Base-by-base conservation (phyloP, 2,888 invertebrate species). In the Melolontha melolontha region DNA sequence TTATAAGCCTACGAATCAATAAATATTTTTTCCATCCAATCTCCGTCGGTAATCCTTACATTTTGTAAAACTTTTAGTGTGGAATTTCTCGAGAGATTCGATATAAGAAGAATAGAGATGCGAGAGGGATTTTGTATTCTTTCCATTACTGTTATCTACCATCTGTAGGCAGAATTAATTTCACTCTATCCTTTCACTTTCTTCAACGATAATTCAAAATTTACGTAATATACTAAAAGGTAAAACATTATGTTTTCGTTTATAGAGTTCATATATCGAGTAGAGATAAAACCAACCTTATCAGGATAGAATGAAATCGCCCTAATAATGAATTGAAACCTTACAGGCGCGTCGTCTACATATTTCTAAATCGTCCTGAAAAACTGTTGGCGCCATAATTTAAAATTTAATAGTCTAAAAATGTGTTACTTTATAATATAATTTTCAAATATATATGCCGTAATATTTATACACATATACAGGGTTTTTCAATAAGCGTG, bases 51-150 rank as follows among this genome's bases (percentile, higher is more conserved):
- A 59, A 59, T 59, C 57, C 57, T n/a, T 59, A 27, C 44, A 59
- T 59, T 59, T 59, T 42, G 29, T 44, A 59, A 57, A 57, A 27
- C 27, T 57, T 57, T 59, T n/a, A 44, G 44, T 42, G 17, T 2
- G 29, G 27, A 44, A 59, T 59, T 57, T 59, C 57, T 59, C 57
- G 12, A 12, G 57, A 29, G 57, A 59, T 27, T 44, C 29, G 14
- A 40, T 39, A 44, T 16, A 39, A 16, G 16, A 39, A 44, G 29
- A 59, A 42, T 27, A 59, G 57, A 59, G 29, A 27, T 44, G 44
- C 44, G 57, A 14, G 29, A 4, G 44, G 11, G 57, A 44, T 27
- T 27, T n/a, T 17, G 44, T 44, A 29, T 59, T 44, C 57, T 44
- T 42, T 12, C 44, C 40, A 59, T 59, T 59, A 59, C 57, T 44